Conservation (phyloP, 2,797 vertebrate genomes). For the Liasis olivaceus region DNA sequence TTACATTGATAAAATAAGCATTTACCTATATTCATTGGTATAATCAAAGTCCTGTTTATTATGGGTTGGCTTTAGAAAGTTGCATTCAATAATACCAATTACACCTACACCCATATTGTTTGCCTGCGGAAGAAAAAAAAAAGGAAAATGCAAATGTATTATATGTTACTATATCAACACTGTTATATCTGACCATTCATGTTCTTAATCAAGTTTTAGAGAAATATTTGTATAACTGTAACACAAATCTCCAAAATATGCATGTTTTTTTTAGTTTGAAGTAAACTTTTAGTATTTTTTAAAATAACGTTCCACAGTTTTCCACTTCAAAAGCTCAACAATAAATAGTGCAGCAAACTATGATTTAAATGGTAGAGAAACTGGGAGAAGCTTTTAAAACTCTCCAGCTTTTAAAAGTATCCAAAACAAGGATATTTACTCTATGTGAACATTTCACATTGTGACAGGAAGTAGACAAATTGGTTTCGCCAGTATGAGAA, state of each 20-base stretch:
- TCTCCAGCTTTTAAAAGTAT: background rate
- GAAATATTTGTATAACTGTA: background rate
- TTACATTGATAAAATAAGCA: background rate
- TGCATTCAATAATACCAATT: slow-evolving; percentile 92
- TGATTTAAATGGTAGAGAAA: background rate
- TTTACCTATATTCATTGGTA: slow-evolving; percentile 92
- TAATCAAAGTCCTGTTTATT: slow-evolving; percentile 97
- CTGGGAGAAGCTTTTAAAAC: background rate
- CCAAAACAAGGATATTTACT: background rate
- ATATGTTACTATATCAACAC: background rate
- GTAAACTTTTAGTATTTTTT: background rate
- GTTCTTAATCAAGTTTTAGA: background rate
- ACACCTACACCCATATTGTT: slow-evolving; percentile 90
- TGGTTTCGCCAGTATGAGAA: background rate
- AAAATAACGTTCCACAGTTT: background rate
- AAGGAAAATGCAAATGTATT: slow-evolving; percentile 12
- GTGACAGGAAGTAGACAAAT: background rate
- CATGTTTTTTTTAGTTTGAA: background rate
- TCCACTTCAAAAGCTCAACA: background rate
- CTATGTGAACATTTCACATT: background rate
- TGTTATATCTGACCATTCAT: background rate
- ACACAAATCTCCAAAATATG: background rate
- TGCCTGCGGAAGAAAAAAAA: slow-evolving; percentile 76
- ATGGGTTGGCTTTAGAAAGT: slow-evolving; percentile 93
- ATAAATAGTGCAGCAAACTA: background rate